phyloP scores from a whole-genome alignment of 2,797 vertebrate species.

The Gymnopithys bicolor region DNA sequence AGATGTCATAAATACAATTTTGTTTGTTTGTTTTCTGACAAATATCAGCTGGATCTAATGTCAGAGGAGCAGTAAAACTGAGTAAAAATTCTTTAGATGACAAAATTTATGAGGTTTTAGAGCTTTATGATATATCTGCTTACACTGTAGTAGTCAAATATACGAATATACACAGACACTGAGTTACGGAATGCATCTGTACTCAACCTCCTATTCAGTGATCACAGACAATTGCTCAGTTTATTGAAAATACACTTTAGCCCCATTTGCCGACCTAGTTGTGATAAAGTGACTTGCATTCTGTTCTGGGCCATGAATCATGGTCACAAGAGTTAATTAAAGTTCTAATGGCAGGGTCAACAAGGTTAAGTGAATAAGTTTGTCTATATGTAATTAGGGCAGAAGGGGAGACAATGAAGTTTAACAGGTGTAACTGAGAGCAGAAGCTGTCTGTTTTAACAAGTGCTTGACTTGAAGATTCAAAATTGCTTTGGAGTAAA shows the following conservation, averaged over 20 bases:
- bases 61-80: not conserved
- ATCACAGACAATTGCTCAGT: not conserved
- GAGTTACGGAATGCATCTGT: not conserved
- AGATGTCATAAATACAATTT: not conserved
- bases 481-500: not conserved
- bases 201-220: not conserved
- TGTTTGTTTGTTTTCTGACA: slow-evolving; percentile 13
- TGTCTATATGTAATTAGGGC: slow-evolving; percentile 31
- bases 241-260: slow-evolving; percentile 12
- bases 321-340: slow-evolving; percentile 43
- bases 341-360: slow-evolving; percentile 39
- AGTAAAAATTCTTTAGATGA: not conserved
- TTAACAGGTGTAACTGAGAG: slow-evolving; percentile 37
- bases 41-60: not conserved
- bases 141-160: not conserved
- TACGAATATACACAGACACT: not conserved
- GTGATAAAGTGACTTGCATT: slow-evolving; percentile 18
- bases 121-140: not conserved
- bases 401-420: slow-evolving; percentile 14
- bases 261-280: not conserved
- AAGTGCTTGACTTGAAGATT: not conserved
- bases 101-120: not conserved
- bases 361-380: slow-evolving; percentile 52
- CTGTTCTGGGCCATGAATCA: slow-evolving; percentile 44
- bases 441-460: not conserved